Conservation (phyloP, 1,140 invertebrate genomes). For the Zaprionus davidi region DNA sequence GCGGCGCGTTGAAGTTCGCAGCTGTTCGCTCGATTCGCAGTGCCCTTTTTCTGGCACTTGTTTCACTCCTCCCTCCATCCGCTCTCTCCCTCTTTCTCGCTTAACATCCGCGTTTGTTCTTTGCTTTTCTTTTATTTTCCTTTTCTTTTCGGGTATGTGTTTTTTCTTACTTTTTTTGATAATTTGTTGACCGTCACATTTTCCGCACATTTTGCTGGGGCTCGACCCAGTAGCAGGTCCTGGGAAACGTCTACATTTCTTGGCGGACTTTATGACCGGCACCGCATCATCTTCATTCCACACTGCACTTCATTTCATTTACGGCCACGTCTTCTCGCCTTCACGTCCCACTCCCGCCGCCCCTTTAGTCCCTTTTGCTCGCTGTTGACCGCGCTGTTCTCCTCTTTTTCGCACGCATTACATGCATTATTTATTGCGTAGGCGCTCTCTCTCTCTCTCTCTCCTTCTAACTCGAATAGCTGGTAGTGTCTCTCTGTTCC, state of each 20-base stretch:
- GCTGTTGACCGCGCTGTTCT: neutral
- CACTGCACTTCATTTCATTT: constrained; percentile 45
- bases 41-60: constrained; percentile 28
- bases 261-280: constrained; percentile 42
- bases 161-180: constrained; percentile 52
- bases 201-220: constrained; percentile 61
- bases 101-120: constrained; percentile 26
- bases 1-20: constrained; percentile 52
- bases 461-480: constrained; percentile 20
- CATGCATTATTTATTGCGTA: constrained; percentile 70
- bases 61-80: constrained; percentile 37
- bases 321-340: constrained; percentile 3
- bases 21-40: constrained; percentile 44
- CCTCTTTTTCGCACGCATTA: constrained; percentile 45
- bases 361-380: neutral
- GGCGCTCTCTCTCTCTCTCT: constrained; percentile 14
- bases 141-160: neutral
- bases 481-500: constrained; percentile 16
- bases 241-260: constrained; percentile 55
- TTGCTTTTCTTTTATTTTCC: constrained; percentile 21
- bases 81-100: constrained; percentile 11
- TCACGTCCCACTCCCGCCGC: neutral
- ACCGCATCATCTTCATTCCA: constrained; percentile 35
- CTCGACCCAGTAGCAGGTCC: constrained; percentile 22
- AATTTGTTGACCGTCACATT: constrained; percentile 78